Conservation (phyloP, 2,888 invertebrate species). For the Ceriagrion tenellum region DNA sequence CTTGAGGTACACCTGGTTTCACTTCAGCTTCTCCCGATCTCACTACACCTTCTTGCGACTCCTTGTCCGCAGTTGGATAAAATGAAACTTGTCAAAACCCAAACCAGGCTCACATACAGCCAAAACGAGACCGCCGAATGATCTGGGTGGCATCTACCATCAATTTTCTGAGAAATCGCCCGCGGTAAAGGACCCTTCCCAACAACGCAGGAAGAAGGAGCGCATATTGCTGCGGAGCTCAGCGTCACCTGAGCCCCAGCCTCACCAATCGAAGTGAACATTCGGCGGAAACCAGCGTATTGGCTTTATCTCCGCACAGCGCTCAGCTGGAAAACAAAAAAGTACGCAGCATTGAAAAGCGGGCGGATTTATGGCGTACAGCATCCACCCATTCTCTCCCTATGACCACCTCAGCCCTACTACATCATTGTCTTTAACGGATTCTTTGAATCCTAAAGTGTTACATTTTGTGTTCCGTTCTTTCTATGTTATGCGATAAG, state of each 20-base stretch:
- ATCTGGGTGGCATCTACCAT: no score
- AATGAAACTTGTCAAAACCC: no score
- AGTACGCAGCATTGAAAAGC: not conserved
- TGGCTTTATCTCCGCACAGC: not conserved
- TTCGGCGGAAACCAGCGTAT: not conserved
- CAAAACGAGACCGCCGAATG: no score
- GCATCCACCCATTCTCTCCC: not conserved
- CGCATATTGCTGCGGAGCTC: not conserved
- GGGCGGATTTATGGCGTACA: not conserved
- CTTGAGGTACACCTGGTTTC: no score
- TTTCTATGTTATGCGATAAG: no score
- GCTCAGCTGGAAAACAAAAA: not conserved
- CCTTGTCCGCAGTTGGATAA: no score
- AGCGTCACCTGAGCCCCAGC: not conserved
- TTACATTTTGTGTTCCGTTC: no score
- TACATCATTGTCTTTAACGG: not conserved
- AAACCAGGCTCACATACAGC: no score
- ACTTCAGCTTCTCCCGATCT: no score
- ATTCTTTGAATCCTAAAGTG: no score
- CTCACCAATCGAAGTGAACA: not conserved
- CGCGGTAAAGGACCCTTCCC: not conserved
- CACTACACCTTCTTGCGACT: no score
- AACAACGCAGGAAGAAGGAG: not conserved
- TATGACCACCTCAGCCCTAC: not conserved
- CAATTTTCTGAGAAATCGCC: not conserved